Conservation (phyloP, 2,113 vertebrate species). For the Lepisosteus osseus region DNA sequence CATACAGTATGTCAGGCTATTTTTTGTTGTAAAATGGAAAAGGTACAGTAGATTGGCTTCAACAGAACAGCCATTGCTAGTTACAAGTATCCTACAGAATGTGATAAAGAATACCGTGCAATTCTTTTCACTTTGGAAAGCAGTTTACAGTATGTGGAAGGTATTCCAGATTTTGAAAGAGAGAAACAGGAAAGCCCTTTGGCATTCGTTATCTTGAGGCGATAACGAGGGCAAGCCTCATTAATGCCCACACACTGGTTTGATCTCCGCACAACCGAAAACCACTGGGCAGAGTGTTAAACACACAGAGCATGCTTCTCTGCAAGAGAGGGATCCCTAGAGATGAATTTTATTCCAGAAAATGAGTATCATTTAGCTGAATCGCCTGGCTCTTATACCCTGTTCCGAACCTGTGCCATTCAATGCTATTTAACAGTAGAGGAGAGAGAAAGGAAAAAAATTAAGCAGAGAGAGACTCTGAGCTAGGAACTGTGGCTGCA, state of each 20-base stretch:
- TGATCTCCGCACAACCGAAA: constrained; percentile 7
- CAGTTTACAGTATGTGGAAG: too few species aligned
- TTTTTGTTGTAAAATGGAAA: too few species aligned
- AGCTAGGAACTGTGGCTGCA: constrained; percentile 1
- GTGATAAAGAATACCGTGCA: too few species aligned
- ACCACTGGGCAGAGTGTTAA: constrained; percentile 1
- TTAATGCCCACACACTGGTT: constrained; percentile 16
- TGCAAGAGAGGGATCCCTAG: neutral
- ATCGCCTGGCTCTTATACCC: constrained; percentile 19
- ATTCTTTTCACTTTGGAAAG: too few species aligned
- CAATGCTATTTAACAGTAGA: constrained; percentile 7
- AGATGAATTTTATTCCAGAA: constrained; percentile 8
- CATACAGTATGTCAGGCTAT: too few species aligned
- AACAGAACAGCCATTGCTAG: too few species aligned
- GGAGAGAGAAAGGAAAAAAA: constrained; percentile 10
- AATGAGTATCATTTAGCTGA: constrained; percentile 10
- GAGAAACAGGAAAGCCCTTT: neutral
- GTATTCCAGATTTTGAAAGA: too few species aligned
- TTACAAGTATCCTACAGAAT: too few species aligned
- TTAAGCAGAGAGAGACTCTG: neutral
- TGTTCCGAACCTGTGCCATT: neutral
- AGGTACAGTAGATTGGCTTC: too few species aligned
- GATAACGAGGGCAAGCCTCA: constrained; percentile 19
- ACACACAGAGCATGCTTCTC: neutral
- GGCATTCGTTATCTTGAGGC: neutral